phyloP scores from a whole-genome alignment of 2,797 vertebrate genomes.

The Petrocephalus sullivani region DNA sequence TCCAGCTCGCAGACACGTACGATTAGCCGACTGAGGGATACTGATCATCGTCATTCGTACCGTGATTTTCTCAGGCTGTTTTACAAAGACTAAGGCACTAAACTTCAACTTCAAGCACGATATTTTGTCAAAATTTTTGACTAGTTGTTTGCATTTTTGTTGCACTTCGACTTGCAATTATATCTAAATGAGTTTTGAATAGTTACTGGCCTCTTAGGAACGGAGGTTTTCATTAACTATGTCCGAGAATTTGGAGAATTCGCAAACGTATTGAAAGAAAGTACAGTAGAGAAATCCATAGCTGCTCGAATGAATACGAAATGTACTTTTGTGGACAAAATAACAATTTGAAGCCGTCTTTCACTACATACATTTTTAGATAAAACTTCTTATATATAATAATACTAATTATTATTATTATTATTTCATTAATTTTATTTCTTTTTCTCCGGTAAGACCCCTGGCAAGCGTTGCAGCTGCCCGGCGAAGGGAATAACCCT shows the following conservation, averaged over 20 bases:
- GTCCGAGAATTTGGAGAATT: not conserved
- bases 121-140: not conserved
- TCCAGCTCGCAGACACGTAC: not conserved
- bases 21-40: not conserved
- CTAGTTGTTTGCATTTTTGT: not conserved
- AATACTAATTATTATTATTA: not conserved
- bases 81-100: not conserved
- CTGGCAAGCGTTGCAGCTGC: not conserved
- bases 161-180: not conserved
- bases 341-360: not conserved
- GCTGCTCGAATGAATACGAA: not conserved
- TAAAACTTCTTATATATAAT: not conserved
- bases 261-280: not conserved
- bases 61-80: not conserved
- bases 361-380: not conserved
- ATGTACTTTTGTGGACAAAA: not conserved
- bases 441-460: not conserved
- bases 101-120: not conserved
- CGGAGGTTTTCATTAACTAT: not conserved
- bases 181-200: conserved; percentile 5
- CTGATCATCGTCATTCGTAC: not conserved
- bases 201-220: not conserved
- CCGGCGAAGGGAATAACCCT: not conserved
- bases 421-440: not conserved
- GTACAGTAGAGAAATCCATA: not conserved